A percentile compares a stretch with the other conserved stretches of the same genome.
These are phyloP conservation scores for Eupithecia dodoneata DNA, from an alignment of 2,888 invertebrate species.

Conservation along the genomic window DNA sequence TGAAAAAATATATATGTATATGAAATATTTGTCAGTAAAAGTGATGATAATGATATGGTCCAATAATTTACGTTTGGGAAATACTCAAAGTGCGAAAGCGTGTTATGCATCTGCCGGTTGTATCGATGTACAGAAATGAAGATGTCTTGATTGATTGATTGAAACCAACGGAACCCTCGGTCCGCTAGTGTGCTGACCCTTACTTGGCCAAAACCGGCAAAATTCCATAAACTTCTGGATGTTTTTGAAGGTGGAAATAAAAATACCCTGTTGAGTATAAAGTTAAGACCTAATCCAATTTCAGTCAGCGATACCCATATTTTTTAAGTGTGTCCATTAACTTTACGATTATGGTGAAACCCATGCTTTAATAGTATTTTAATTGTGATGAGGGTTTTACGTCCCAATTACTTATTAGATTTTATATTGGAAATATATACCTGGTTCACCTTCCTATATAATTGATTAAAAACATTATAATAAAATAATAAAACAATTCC, in stretches of 20 bases:
- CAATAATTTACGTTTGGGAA: neutral
- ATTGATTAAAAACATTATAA: no score
- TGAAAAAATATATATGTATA: no score
- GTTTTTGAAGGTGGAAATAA: neutral
- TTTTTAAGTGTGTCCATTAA: neutral
- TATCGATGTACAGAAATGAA: neutral
- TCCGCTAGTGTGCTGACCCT: neutral
- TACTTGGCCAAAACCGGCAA: neutral
- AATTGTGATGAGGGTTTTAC: constrained; percentile 1
- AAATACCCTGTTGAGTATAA: neutral
- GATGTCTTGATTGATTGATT: neutral
- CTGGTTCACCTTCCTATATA: neutral
- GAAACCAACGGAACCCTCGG: neutral
- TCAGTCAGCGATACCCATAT: neutral
- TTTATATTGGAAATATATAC: neutral
- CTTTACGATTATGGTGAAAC: neutral
- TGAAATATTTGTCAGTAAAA: no score
- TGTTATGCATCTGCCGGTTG: neutral
- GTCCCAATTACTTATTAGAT: neutral
- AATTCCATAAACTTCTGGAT: neutral
- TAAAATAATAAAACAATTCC: no score
- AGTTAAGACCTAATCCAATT: neutral
- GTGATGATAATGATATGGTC: no score
- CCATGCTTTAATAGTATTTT: constrained; percentile 1
- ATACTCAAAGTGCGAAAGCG: neutral